A percentile compares a stretch with the other conserved stretches of the same genome.
These are phyloP conservation scores for Meteorus colon DNA, from an alignment of 2,888 invertebrate genomes.

Conservation along the genomic window DNA sequence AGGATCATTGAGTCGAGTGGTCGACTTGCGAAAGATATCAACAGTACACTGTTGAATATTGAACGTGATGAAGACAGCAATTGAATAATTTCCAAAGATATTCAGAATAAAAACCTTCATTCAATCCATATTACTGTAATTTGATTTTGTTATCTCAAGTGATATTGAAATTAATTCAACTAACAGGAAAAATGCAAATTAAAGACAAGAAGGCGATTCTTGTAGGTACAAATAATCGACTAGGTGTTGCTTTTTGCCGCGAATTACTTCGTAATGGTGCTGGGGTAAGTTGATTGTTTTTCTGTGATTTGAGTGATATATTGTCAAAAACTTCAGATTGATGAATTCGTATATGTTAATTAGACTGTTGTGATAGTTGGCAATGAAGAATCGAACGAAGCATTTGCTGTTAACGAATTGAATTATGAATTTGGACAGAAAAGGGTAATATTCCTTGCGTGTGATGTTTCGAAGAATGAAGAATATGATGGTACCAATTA, in stretches of 20 bases:
- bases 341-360: background rate
- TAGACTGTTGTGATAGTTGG: slow-evolving; percentile 64
- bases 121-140: background rate
- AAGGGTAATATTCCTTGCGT: slow-evolving; percentile 61
- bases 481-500: slow-evolving; percentile 63
- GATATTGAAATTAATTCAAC: slow-evolving; percentile 4
- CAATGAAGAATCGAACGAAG: slow-evolving; percentile 54
- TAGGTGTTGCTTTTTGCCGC: slow-evolving; percentile 62
- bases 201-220: slow-evolving; percentile 68
- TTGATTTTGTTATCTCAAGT: background rate
- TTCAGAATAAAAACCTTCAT: background rate
- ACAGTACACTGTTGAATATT: slow-evolving; percentile 5
- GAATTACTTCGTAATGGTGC: slow-evolving; percentile 67
- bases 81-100: background rate
- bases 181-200: slow-evolving; percentile 62
- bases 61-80: background rate
- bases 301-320: slow-evolving; percentile 2
- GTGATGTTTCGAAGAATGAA: slow-evolving; percentile 64
- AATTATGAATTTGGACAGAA: slow-evolving; percentile 65
- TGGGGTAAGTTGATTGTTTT: slow-evolving; percentile 56
- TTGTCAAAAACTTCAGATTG: slow-evolving; percentile 18
- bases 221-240: slow-evolving; percentile 63
- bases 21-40: slow-evolving; percentile 21
- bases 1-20: slow-evolving; percentile 2
- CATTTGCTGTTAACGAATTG: slow-evolving; percentile 56